These are phyloP conservation scores for Choloepus didactylus DNA, from an alignment of 2,797 vertebrate genomes.

Conservation along the genomic window DNA sequence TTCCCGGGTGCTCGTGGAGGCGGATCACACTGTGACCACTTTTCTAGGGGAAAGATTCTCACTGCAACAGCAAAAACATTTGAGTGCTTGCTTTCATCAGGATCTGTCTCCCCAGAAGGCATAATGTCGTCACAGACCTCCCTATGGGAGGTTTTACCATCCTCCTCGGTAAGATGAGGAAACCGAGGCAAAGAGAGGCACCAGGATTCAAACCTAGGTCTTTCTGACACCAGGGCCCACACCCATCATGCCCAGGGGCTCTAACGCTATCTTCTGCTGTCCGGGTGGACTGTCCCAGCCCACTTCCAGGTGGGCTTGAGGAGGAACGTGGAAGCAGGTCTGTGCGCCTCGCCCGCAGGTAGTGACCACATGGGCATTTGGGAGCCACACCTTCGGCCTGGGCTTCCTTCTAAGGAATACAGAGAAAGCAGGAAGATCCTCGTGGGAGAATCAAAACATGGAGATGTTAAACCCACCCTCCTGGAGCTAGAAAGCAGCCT, in stretches of 20 bases:
- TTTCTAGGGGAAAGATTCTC: neutral
- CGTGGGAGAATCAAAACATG: neutral
- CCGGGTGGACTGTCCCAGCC: neutral
- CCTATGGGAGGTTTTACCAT: neutral
- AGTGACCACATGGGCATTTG: neutral
- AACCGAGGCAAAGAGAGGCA: neutral
- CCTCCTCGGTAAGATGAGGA: neutral
- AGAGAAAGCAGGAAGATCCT: constrained; percentile 48
- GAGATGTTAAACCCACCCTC: neutral
- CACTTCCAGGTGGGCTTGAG: neutral
- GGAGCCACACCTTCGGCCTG: neutral
- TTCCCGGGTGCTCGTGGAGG: neutral
- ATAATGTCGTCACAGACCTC: accelerated
- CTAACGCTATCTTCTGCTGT: neutral
- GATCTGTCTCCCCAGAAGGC: neutral
- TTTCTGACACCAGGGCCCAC: neutral
- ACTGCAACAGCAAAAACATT: neutral
- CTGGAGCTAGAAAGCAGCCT: neutral
- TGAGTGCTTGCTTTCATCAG: neutral
- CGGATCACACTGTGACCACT: neutral
- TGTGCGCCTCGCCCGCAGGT: neutral
- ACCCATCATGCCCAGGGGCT: neutral
- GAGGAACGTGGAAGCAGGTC: neutral
- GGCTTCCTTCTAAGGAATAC: constrained; percentile 67
- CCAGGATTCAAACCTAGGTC: neutral